phyloP scores from a whole-genome alignment of 92 coral and sea anemone species.

The Epizoanthus stellaris region DNA sequence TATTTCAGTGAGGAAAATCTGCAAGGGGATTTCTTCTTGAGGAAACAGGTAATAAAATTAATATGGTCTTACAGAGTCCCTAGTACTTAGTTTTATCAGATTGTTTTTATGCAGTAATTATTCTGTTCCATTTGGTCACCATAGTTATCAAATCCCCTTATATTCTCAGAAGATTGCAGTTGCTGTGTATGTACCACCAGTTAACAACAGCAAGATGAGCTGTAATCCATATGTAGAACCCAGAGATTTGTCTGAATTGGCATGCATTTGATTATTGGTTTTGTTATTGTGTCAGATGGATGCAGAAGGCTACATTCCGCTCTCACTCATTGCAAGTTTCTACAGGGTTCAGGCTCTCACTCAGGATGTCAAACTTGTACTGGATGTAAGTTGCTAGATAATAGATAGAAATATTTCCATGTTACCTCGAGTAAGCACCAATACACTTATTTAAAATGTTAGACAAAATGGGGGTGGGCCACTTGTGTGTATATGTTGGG shows the following conservation, averaged over 20 bases:
- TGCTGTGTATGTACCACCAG: no score
- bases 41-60: constrained; percentile 76
- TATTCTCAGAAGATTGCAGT: no score
- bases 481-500: no score
- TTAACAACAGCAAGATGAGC: no score
- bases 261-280: neutral
- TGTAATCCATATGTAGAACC: no score
- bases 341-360: constrained; percentile 99
- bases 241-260: no score
- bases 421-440: neutral
- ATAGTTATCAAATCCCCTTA: no score
- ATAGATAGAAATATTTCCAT: neutral
- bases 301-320: constrained; percentile 90
- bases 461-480: no score
- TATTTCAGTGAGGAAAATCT: constrained; percentile 94
- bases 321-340: constrained; percentile 90
- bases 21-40: constrained; percentile 81
- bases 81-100: no score
- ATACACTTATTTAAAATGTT: no score
- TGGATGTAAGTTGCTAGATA: constrained; percentile 71
- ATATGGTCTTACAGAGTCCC: neutral
- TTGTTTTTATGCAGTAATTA: no score
- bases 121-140: no score
- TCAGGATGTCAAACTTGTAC: constrained; percentile 81
- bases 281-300: constrained; percentile 76